Base-by-base conservation (phyloP, 2,888 invertebrate species). In the Dryomyza anilis region DNA sequence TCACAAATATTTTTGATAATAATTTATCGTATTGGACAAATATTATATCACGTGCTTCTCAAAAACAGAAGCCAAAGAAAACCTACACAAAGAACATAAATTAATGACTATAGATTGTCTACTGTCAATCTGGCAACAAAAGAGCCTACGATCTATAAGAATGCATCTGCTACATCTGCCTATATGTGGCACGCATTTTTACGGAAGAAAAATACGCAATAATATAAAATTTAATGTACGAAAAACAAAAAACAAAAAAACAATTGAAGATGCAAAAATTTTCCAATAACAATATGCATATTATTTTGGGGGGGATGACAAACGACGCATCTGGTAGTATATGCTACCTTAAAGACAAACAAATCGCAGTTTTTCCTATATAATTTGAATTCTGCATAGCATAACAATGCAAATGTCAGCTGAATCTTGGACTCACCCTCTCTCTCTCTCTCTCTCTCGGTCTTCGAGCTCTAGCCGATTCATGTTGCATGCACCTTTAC, bases 341-440 rank as follows among this genome's bases (percentile, higher is more conserved):
- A 50, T 23, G 43, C 30, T 19, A 25, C 43, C 39, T 53, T 23
- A 48, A 52, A 43, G 36, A 27, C 43, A 29, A 58, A 58, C 12
- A 29, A 57, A 45, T 21, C 7, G 12, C 10, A 29, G 5, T 19
- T 59, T 59, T 23, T 59, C 48, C 6, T n/a, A 21, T 6, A 61
- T 53, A 55, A 43, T n/a, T n/a, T n/a, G 43, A 53, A 61, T 50
- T 33, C 39, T 23, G 27, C 39, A 16, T 10, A 27, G 21, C 16
- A 29, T 19, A 59, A 61, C 53, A 53, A 53, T 23, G 60, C 50
- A n/a, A 29, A 19, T 43, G 39, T 53, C 43, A 61, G 61, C 43
- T 39, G 60, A 60, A 50, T 36, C 48, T 52, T 25, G 52, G 61
- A 61, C 61, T 61, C 61, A 53, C 52, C 61, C 52, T 53, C 48